phyloP scores from a whole-genome alignment of 2,797 vertebrate species.

The Propithecus deckenii region DNA sequence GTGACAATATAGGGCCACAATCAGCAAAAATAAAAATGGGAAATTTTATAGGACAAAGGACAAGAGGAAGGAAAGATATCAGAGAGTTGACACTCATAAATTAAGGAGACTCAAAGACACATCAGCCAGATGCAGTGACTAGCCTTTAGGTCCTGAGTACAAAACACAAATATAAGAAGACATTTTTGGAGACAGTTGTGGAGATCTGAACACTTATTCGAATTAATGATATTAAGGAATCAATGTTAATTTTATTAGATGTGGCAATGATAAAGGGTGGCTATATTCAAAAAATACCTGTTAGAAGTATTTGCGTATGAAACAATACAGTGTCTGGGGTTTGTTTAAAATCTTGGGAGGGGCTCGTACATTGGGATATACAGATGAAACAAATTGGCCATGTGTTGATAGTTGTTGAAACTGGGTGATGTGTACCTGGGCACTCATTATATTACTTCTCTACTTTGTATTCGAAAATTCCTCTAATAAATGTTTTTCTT shows the following conservation, averaged over 20 bases:
- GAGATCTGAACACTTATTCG: background rate
- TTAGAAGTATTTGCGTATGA: background rate
- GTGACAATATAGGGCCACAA: background rate
- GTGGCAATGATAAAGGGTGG: background rate
- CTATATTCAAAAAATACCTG: background rate
- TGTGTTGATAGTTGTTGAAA: background rate
- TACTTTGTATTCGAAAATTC: background rate
- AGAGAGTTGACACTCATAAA: background rate
- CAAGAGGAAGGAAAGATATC: background rate
- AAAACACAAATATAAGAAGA: background rate
- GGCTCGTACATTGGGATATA: background rate
- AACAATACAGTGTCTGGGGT: background rate
- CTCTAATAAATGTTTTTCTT: background rate
- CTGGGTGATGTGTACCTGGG: background rate
- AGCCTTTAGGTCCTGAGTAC: background rate
- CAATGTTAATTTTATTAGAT: background rate
- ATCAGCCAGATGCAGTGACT: background rate
- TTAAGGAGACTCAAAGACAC: background rate
- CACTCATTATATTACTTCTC: background rate
- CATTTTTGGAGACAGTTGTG: background rate
- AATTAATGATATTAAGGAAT: background rate
- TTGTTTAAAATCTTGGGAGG: background rate
- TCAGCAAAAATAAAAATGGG: background rate
- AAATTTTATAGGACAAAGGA: background rate
- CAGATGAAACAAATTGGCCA: background rate